Base-by-base conservation (phyloP, 2,888 invertebrate species). In the Melanophora roralis region DNA sequence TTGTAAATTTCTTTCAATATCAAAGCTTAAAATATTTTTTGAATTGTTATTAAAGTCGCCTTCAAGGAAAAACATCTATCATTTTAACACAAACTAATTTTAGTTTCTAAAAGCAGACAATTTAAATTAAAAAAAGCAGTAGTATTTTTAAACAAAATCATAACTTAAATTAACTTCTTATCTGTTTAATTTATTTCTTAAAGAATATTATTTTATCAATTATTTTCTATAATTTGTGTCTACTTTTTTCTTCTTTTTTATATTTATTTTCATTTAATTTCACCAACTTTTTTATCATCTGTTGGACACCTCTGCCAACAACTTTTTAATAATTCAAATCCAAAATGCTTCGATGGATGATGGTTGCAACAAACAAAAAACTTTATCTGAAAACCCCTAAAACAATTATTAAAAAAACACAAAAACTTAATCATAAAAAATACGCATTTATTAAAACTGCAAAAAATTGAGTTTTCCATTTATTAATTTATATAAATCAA, bases 201-300 rank as follows among this genome's bases (percentile, higher is more conserved):
- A 51, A 7, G 21, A 43, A 51, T 27, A 43, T 1, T 12, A n/a
- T 51, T 2, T 77, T 73, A n/a, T 65, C 72, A 77, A 81, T 79
- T 77, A 74, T 82, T 81, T 77, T 76, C 75, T 81, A 77, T 80
- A 80, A 77, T 76, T 80, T 80, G 76, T 72, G 78, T 80, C 73
- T 81, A 78, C 76, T 83, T 83, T 83, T 84, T n/a, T n/a, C n/a
- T n/a, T n/a, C n/a, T n/a, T n/a, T n/a, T 84, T 83, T 84, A 82
- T 80, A 81, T 85, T 85, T 83, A 81, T 81, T 84, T 82, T 85
- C 82, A 83, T 83, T 85, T 84, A 67, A 51, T 67, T 85, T 84
- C 86, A 82, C 83, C 86, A 60, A 79, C 87, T 89, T 89, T 86
- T 86, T 88, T 55, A 86, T 88, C 89, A 88, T 86, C 89, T 89